Base-by-base conservation (phyloP, 2,113 vertebrate genomes). In the Scalopus aquaticus region DNA sequence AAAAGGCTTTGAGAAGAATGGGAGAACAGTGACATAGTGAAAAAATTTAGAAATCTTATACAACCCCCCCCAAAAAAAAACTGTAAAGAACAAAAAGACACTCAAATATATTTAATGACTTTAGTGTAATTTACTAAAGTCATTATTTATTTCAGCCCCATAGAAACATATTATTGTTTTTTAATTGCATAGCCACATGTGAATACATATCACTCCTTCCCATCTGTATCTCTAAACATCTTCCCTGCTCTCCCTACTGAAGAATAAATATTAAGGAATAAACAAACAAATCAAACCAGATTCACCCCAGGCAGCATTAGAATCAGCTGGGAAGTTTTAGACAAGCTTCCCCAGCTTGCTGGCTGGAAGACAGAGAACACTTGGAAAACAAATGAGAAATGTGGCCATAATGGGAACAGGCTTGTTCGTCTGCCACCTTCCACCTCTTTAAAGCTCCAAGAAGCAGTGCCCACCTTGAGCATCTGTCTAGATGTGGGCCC, bases 401-500 rank as follows among this genome's bases (percentile, higher is more conserved):
- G n/a, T 12, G 4, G 22, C 64, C 30, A 11, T 20, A 49, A 44
- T 13, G 49, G 49, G 49, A 51, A 51, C 49, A 51, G 49, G 6
- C 3, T 51, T 51, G 49, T 13, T 51, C 15, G 12, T 51, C 32
- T 0, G 15, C 17, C 56, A 26, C 1, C 28, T 54, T 37, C 24
- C 13, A 5, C 19, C 28, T 51, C 17, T 20, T 62, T 56, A 58
- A 30, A 49, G 9, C 91, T 44, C 79, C 56, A 93, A 26, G 65
- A 72, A 6, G 12, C 49, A 51, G 49, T 51, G 49, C 49, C 49
- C 12, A 13, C 49, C 28, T 80, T 4, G 2, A 19, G 35, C 51
- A 15, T n/a, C n/a, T n/a, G n/a, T n/a, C n/a, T n/a, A n/a, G n/a
- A 28, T 2, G 0, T 7, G 28, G 67, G 9, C 13, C 42, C 62